A percentile compares a stretch with the other conserved stretches of the same genome.
phyloP scores from a whole-genome alignment of 2,797 vertebrate genomes.

The Bovichtus variegatus region DNA sequence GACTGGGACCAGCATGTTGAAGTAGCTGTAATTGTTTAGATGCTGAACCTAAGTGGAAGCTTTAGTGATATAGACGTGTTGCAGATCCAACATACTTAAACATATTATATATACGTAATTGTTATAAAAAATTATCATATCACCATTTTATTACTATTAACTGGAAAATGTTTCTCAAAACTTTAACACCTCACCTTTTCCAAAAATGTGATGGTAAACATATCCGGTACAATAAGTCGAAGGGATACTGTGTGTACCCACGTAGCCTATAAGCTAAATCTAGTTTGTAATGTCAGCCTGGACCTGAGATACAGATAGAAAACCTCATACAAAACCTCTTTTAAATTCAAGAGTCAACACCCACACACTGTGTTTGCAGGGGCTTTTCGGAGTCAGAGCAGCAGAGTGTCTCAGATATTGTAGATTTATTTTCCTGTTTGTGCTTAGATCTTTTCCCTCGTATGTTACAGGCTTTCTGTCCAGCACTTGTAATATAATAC shows the following conservation, averaged over 20 bases:
- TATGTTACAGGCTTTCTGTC: background rate
- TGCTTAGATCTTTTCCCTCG: background rate
- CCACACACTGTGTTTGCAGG: background rate
- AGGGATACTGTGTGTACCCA: background rate
- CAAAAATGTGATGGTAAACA: background rate
- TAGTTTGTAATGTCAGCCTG: background rate
- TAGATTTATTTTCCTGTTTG: background rate
- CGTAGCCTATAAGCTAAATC: too few relatives aligned
- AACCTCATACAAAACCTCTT: slow-evolving; percentile 9
- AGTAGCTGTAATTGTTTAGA: background rate
- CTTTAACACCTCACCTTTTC: background rate
- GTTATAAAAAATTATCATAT: background rate
- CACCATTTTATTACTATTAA: background rate
- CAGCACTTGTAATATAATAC: background rate
- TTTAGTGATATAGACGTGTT: background rate
- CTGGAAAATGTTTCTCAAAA: background rate
- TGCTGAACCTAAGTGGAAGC: background rate
- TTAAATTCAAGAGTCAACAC: background rate
- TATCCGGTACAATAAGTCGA: background rate
- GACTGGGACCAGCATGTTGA: background rate
- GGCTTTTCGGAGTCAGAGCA: background rate
- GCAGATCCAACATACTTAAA: background rate
- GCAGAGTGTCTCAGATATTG: background rate
- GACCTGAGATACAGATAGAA: slow-evolving; percentile 15
- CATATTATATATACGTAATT: background rate